Percentiles rank a stretch among this genome's conserved stretches.
phyloP scores from a whole-genome alignment of 1,140 invertebrate genomes.

The Philopotamus ludificatus region DNA sequence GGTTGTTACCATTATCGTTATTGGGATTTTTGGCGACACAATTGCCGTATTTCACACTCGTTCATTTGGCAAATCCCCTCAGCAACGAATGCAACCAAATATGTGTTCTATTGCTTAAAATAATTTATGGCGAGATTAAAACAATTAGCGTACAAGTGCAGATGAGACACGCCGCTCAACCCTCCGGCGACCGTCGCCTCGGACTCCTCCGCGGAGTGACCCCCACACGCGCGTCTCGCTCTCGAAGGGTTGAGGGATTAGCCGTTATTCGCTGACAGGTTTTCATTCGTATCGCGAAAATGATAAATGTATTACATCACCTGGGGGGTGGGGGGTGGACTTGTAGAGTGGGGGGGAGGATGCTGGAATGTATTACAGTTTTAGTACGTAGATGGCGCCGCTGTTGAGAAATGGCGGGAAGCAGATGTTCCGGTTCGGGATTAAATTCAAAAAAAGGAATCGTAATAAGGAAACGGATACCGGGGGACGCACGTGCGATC shows the following conservation, averaged over 20 bases:
- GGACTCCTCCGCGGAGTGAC: neutral
- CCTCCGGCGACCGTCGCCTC: neutral
- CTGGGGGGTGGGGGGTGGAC: too few species aligned
- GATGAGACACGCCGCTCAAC: neutral
- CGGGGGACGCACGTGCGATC: conserved; percentile 20
- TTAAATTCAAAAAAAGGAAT: conserved; percentile 22
- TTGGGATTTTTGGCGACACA: too few species aligned
- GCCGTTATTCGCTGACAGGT: too few species aligned
- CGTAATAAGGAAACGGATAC: conserved; percentile 28
- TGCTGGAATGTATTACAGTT: too few species aligned
- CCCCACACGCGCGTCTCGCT: neutral
- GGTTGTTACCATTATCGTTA: neutral
- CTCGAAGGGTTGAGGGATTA: neutral
- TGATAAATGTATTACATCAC: too few species aligned
- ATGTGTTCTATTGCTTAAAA: neutral
- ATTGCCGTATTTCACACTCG: too few species aligned
- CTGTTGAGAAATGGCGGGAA: conserved; percentile 8
- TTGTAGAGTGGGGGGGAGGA: too few species aligned
- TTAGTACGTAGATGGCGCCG: conserved; percentile 10
- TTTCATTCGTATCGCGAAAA: too few species aligned
- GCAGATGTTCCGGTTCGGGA: conserved; percentile 26
- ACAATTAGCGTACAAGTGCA: neutral
- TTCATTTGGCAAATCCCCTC: too few species aligned
- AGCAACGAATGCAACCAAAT: too few species aligned
- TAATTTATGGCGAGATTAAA: conserved; percentile 5